Evolutionary conservation across 2,797 vertebrate genomes (phyloP), one percentile per base, ranked within the genome.

Genomic region (Sebastes minor): DNA sequence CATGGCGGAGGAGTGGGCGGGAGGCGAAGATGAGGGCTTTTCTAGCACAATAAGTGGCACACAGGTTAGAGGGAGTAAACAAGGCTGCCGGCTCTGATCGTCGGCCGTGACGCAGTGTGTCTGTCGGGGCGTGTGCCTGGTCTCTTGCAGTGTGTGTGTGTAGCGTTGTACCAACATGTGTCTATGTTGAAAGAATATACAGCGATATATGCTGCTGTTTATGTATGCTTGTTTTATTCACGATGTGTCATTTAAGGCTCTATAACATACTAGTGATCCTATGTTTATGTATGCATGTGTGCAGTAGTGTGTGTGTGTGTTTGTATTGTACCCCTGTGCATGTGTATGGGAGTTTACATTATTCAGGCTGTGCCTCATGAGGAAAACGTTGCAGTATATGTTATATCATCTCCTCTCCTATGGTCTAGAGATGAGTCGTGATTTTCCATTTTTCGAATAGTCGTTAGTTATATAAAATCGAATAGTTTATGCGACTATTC

Each of bases 41-140:
- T 94, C 91, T 92, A 78, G 87, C 92, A 87, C 90, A 89, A 88
- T 93, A 89, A 94, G 90, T 88, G 89, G 87, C 86, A 67, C 88
- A 79, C 87, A 86, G 91, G 92, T 94, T 93, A 79, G 87, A 85
- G 78, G 86, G 86, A 90, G 90, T 91, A 91, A 94, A 94, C 90
- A 92, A 82, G 85, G 87, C 87, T 80, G 80, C 82, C 23, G 76
- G 77, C 86, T 71, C 56, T 75, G 83, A 84, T 65, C 59, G 80
- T 23, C 7, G 75, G 74, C 71, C 22, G 81, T 91, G 93, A 94
- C 83, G 86, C 91, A 86, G 86, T 85, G 84, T 76, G 88, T 88
- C 80, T 89, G 85, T 87, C 88, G 74, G 94, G 91, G 92, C 89
- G 90, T 91, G 85, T 90, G 83, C 88, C 90, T 49, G 14, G 74